Conservation (phyloP, 2,797 vertebrate species). For the Ispidina lecontei region DNA sequence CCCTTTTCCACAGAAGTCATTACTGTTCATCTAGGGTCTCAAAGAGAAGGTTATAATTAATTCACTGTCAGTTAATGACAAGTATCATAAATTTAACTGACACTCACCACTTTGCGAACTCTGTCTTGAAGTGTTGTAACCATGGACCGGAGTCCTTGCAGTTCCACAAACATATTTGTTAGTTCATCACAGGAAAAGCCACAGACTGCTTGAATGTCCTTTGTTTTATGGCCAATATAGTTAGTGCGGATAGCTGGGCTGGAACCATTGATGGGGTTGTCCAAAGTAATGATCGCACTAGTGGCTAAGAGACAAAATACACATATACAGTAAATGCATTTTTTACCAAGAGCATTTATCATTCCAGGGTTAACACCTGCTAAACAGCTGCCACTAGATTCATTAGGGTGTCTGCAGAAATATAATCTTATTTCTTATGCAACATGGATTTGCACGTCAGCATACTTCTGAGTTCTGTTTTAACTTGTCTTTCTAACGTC, state of each 20-base stretch:
- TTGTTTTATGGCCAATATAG: conserved; percentile 93
- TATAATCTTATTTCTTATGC: conserved; percentile 49
- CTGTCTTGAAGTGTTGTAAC: conserved; percentile 89
- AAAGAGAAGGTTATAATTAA: background rate
- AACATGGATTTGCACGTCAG: conserved; percentile 5
- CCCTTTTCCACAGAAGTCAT: background rate
- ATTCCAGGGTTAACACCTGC: conserved; percentile 28
- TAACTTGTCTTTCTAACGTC: background rate
- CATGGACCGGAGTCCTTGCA: conserved; percentile 89
- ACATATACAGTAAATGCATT: background rate
- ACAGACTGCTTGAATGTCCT: conserved; percentile 91
- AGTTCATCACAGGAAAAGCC: conserved; percentile 97
- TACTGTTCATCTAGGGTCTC: background rate
- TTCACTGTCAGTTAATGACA: background rate
- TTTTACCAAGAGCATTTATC: background rate
- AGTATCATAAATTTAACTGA: background rate
- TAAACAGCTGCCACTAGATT: conserved; percentile 47
- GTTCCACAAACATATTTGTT: conserved; percentile 90
- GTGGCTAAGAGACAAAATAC: conserved; percentile 72
- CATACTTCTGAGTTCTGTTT: conserved; percentile 26
- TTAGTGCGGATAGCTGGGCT: conserved; percentile 94
- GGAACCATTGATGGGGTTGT: conserved; percentile 93
- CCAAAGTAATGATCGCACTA: conserved; percentile 87
- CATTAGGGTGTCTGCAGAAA: conserved; percentile 31
- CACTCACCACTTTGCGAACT: conserved; percentile 91